A percentile compares a stretch with the other conserved stretches of the same genome.
Conservation (phyloP, 2,888 invertebrate genomes). For the Sinelater perroti region DNA sequence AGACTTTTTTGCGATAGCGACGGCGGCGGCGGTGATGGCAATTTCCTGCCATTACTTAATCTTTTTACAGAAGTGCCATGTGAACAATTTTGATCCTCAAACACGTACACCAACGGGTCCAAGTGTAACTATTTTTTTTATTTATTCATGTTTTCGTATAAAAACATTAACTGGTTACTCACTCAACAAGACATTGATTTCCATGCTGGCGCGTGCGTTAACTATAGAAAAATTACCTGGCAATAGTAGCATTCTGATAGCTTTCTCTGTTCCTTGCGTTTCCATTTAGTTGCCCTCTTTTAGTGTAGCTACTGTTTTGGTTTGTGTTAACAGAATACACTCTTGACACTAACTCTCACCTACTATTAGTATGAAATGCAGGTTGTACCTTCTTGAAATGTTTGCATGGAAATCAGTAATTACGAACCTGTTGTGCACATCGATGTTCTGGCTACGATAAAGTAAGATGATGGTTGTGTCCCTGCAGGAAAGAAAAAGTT, state of each 20-base stretch:
- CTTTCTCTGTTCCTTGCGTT: conserved; percentile 18
- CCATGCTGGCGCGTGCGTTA: conserved; percentile 62
- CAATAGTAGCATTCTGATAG: conserved; percentile 33
- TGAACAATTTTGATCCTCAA: conserved; percentile 17
- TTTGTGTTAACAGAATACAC: conserved; percentile 11
- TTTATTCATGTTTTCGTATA: conserved; percentile 41
- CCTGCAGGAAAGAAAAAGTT: conserved; percentile 69
- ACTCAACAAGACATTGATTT: conserved; percentile 54
- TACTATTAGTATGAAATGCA: conserved; percentile 29
- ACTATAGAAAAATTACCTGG: conserved; percentile 28
- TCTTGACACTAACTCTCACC: conserved; percentile 15
- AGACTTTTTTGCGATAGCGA: neutral
- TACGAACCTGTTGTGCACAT: conserved; percentile 10
- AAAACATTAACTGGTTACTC: conserved; percentile 37
- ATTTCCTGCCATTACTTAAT: neutral
- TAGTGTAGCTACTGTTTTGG: conserved; percentile 20
- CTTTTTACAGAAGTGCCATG: neutral
- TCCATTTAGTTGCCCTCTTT: conserved; percentile 4
- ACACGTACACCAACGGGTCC: conserved; percentile 57
- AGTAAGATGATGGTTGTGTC: conserved; percentile 62
- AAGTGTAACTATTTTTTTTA: conserved; percentile 53
- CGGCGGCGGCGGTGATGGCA: neutral
- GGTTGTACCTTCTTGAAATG: conserved; percentile 22
- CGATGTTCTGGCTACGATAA: conserved; percentile 47
- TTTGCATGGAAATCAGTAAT: conserved; percentile 45